Evolutionary conservation across 2,888 invertebrate genomes (phyloP).

Genomic region (Drosophila robusta): DNA sequence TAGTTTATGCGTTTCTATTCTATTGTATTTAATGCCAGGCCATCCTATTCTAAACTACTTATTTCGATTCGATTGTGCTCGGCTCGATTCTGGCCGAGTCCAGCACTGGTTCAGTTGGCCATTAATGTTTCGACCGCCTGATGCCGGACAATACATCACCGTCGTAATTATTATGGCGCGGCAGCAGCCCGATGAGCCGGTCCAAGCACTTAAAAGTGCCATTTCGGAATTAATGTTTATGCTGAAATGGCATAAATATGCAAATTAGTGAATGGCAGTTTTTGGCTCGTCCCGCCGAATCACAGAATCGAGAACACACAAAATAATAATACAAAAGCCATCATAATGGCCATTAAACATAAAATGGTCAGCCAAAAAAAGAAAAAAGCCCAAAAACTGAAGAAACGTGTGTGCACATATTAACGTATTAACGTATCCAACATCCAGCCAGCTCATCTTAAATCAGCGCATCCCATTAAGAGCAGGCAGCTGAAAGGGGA

Average conservation of each 20-base stretch:
- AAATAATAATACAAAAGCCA: slow-evolving; percentile 50
- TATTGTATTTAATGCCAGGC: not conserved
- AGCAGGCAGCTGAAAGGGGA: slow-evolving; percentile 15
- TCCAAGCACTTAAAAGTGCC: slow-evolving; percentile 78
- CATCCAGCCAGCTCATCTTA: slow-evolving; percentile 33
- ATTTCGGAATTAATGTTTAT: slow-evolving; percentile 75
- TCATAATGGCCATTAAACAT: slow-evolving; percentile 66
- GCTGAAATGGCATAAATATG: slow-evolving; percentile 75
- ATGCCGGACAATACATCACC: slow-evolving; percentile 60
- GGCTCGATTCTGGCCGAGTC: slow-evolving; percentile 11
- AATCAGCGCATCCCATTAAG: slow-evolving; percentile 61
- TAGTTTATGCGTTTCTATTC: slow-evolving; percentile 32
- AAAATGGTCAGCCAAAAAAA: slow-evolving; percentile 41
- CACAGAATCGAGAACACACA: slow-evolving; percentile 60
- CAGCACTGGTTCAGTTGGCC: slow-evolving; percentile 49
- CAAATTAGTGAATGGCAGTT: slow-evolving; percentile 81
- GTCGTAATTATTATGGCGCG: slow-evolving; percentile 51
- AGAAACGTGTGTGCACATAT: slow-evolving; percentile 38
- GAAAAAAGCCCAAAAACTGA: not conserved
- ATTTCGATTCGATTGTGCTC: slow-evolving; percentile 4
- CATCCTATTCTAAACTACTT: slow-evolving; percentile 2
- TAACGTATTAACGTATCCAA: slow-evolving; percentile 41
- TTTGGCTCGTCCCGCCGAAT: slow-evolving; percentile 48
- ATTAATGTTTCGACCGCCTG: slow-evolving; percentile 40
- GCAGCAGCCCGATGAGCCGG: slow-evolving; percentile 60